Evolutionary conservation across 2,888 invertebrate species (phyloP).

Genomic region (Pinctada fucata): DNA sequence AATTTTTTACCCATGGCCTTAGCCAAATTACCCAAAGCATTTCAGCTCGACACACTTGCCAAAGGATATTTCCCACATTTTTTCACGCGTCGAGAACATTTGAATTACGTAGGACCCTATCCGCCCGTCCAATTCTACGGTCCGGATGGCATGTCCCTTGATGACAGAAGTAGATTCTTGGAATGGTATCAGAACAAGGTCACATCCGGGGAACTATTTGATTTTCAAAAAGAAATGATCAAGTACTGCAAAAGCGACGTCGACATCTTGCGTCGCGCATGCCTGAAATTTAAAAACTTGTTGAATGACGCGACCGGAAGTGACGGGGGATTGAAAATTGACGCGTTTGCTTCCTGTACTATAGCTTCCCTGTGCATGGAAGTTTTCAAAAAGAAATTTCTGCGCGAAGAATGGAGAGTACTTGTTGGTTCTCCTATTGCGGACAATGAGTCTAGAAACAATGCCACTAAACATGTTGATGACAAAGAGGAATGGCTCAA

Average conservation of each 20-base stretch:
- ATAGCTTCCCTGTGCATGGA: slow-evolving; percentile 35
- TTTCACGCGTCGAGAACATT: too few species aligned
- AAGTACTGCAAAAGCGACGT: too few species aligned
- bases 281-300: slow-evolving; percentile 13
- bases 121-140: slow-evolving; percentile 40
- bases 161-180: slow-evolving; percentile 28
- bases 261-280: too few species aligned
- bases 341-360: slow-evolving; percentile 38
- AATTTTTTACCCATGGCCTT: neutral
- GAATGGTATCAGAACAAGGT: slow-evolving; percentile 34
- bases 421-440: neutral
- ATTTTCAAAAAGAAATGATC: slow-evolving; percentile 24
- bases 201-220: slow-evolving; percentile 24
- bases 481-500: neutral
- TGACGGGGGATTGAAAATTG: slow-evolving; percentile 23
- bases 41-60: slow-evolving; percentile 36
- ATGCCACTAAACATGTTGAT: neutral
- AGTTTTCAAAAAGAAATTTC: too few species aligned
- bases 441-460: neutral
- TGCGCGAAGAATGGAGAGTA: too few species aligned
- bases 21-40: slow-evolving; percentile 41
- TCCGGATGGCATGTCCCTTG: neutral
- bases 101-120: slow-evolving; percentile 12
- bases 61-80: slow-evolving; percentile 33
- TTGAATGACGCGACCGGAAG: slow-evolving; percentile 33